Evolutionary conservation across 1,140 invertebrate species (phyloP), one percentile per base, ranked within the genome.

Genomic region (Pseudomyrmex concolor): DNA sequence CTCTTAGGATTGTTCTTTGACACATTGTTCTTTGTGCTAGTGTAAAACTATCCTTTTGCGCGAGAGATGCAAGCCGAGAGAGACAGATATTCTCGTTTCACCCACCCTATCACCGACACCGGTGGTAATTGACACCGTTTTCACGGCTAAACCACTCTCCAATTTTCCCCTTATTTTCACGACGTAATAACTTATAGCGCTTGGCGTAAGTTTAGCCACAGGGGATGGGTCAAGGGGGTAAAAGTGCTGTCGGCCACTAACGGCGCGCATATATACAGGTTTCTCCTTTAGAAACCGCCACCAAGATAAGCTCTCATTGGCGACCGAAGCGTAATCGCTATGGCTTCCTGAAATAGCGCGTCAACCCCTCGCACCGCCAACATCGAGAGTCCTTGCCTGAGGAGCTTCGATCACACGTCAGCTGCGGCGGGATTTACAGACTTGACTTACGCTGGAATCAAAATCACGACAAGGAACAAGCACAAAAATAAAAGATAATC

Each of bases 101-200:
- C 34, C 43, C 9, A 22, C 9, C 25, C 25, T 45, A 83, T 83
- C 83, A 73, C 19, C 66, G 59, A 70, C 43, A 64, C 50, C 15
- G 70, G 50, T 67, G 48, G 73, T 89, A 90, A 90, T 90, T 87
- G 85, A 87, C 86, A 87, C 71, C 81, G 57, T 83, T 90, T 86
- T 77, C 78, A 76, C 60, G 85, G 82, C 17, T 89, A 88, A 89
- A 90, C 72, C 81, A 82, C 82, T 84, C 89, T 90, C 81, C 88
- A 89, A 89, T 90, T 90, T 89, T 88, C 87, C 83, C 74, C 86
- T 89, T 88, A 88, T 89, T 89, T 89, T 88, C 73, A 84, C 86
- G 84, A 81, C 62, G 74, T 89, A 88, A 89, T 89, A 88, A 88
- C 84, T 89, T 89, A 78, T 54, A 60, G 59, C 59, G 84, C 67